These are phyloP conservation scores for Bimastos eiseni DNA, from an alignment of 2,888 invertebrate species.

Conservation along the genomic window DNA sequence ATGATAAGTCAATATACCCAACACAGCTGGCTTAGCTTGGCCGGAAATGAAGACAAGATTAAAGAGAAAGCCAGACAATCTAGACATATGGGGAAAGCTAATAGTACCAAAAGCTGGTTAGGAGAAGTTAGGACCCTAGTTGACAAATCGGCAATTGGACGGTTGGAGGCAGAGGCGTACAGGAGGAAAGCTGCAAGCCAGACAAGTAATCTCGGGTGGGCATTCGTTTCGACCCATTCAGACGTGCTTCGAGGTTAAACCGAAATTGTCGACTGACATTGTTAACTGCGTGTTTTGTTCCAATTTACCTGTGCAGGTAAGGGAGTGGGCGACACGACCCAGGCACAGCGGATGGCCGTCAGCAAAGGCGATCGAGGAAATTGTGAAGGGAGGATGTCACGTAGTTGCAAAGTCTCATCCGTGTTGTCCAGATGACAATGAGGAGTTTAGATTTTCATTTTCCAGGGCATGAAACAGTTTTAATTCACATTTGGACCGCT, in stretches of 20 bases:
- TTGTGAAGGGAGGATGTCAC: neutral
- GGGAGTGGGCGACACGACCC: neutral
- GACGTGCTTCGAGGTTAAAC: neutral
- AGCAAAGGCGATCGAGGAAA: neutral
- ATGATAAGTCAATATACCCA: too few relatives aligned
- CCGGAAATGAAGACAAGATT: too few relatives aligned
- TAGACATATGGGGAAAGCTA: too few relatives aligned
- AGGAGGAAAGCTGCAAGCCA: too few relatives aligned
- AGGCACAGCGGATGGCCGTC: neutral
- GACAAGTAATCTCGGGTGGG: neutral
- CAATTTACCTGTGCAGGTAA: neutral
- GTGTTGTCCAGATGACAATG: neutral
- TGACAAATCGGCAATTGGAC: too few relatives aligned
- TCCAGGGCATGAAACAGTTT: neutral
- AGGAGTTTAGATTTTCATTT: neutral
- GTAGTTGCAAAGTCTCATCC: conserved; percentile 9
- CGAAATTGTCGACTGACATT: neutral
- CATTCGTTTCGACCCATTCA: neutral
- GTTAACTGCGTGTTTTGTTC: neutral
- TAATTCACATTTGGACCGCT: neutral
- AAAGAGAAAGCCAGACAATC: too few relatives aligned
- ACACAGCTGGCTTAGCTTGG: too few relatives aligned
- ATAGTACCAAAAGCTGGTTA: too few relatives aligned
- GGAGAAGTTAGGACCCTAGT: too few relatives aligned
- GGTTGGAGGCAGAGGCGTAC: too few relatives aligned